A percentile compares a stretch with the other conserved stretches of the same genome.
These are phyloP conservation scores for Jaculus jaculus DNA, from an alignment of 2,113 vertebrate genomes.

Conservation along the genomic window DNA sequence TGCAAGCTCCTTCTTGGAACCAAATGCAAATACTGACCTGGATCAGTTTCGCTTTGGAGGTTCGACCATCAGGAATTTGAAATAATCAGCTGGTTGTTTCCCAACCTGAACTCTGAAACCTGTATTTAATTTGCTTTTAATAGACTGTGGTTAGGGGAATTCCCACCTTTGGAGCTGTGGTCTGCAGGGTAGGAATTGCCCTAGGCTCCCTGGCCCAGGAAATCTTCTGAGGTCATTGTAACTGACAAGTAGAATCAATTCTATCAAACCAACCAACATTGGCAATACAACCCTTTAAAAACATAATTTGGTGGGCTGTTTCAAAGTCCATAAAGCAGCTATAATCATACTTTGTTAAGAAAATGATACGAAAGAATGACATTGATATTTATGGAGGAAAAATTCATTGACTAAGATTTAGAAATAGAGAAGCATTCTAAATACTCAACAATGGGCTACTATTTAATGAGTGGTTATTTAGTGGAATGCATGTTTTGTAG, in stretches of 20 bases:
- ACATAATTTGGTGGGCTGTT: conserved; percentile 5
- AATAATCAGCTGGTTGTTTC: conserved; percentile 49
- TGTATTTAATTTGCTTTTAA: conserved; percentile 59
- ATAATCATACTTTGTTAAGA: conserved; percentile 36
- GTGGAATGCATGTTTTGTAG: conserved; percentile 55
- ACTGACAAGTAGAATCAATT: conserved; percentile 44
- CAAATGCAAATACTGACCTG: conserved; percentile 42
- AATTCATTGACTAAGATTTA: conserved; percentile 39
- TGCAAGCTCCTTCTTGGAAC: conserved; percentile 34
- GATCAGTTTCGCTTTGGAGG: conserved; percentile 44
- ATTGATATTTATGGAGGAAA: conserved; percentile 37
- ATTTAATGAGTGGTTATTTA: conserved; percentile 48
- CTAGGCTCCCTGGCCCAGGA: conserved; percentile 6
- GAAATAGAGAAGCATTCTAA: conserved; percentile 22
- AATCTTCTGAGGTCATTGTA: conserved; percentile 27
- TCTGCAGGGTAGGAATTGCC: conserved; percentile 59
- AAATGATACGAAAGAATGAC: conserved; percentile 40
- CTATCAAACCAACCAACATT: conserved; percentile 40
- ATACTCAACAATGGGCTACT: conserved; percentile 36
- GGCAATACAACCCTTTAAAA: conserved; percentile 59
- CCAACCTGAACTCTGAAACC: conserved; percentile 48
- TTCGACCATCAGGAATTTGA: conserved; percentile 22
- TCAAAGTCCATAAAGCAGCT: not conserved
- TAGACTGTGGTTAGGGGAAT: conserved; percentile 65
- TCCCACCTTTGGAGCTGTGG: conserved; percentile 57